These are phyloP conservation scores for Xestobium rufovillosum DNA, from an alignment of 2,888 invertebrate species.

Conservation along the genomic window DNA sequence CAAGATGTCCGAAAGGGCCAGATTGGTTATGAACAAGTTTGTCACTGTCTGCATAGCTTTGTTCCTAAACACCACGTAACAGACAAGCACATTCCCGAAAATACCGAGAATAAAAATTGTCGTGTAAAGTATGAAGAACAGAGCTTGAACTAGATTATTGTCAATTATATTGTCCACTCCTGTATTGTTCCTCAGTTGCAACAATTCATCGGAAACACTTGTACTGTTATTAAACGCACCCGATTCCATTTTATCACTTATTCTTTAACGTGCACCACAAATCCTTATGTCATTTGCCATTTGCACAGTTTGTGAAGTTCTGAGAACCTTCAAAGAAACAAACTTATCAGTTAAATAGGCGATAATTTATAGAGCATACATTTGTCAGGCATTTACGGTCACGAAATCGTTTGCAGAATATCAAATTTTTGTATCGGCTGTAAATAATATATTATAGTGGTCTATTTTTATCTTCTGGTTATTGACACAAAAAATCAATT, in stretches of 20 bases:
- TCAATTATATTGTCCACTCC: slow-evolving; percentile 51
- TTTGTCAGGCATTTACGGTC: too few relatives aligned
- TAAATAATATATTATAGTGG: too few relatives aligned
- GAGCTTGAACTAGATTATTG: slow-evolving; percentile 59
- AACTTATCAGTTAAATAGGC: too few relatives aligned
- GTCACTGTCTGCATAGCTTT: slow-evolving; percentile 97
- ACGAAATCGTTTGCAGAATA: too few relatives aligned
- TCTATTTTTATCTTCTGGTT: too few relatives aligned
- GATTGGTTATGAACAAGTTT: slow-evolving; percentile 93
- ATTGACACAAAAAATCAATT: too few relatives aligned
- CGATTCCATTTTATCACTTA: background rate
- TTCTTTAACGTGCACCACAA: too few relatives aligned
- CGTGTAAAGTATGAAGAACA: slow-evolving; percentile 72
- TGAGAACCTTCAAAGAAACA: too few relatives aligned
- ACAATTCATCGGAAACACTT: background rate
- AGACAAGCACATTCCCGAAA: slow-evolving; percentile 84
- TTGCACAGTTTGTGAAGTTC: background rate
- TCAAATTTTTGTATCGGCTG: too few relatives aligned
- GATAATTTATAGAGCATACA: background rate
- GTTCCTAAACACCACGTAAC: slow-evolving; percentile 88
- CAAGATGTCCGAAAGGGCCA: slow-evolving; percentile 91
- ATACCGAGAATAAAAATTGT: slow-evolving; percentile 83
- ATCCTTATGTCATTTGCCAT: too few relatives aligned
- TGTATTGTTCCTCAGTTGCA: slow-evolving; percentile 2
- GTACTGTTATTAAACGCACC: slow-evolving; percentile 1